A percentile compares a stretch with the other conserved stretches of the same genome.
Evolutionary conservation across 1,140 invertebrate species (phyloP).

Genomic region (Drosophila littoralis): DNA sequence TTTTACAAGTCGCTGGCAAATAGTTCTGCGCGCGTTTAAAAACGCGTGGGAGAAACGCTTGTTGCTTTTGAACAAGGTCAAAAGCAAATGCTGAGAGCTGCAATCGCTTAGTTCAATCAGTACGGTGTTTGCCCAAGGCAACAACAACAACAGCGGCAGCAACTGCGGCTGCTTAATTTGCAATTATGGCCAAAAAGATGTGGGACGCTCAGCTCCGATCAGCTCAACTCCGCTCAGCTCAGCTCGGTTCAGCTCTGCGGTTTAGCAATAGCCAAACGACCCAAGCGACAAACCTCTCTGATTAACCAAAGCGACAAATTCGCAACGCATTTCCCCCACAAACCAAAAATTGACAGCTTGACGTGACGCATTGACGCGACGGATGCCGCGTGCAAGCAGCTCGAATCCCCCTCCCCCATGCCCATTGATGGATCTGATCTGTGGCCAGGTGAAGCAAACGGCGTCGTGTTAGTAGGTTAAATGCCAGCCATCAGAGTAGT

Average conservation of each 20-base stretch:
- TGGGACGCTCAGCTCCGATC: conserved; percentile 17
- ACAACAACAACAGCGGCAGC: conserved; percentile 8
- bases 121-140: conserved; percentile 36
- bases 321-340: conserved; percentile 62
- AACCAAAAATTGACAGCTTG: conserved; percentile 34
- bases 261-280: conserved; percentile 1
- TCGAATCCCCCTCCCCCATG: not conserved
- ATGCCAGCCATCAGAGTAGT: conserved; percentile 22
- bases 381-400: conserved; percentile 16
- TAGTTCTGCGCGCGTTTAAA: conserved; percentile 34
- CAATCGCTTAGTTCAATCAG: conserved; percentile 34
- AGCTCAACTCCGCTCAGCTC: not conserved
- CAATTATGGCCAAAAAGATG: conserved; percentile 37
- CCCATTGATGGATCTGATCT: conserved; percentile 37
- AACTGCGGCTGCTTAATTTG: conserved; percentile 39
- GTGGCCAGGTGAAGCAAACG: conserved; percentile 45
- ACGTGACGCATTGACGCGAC: conserved; percentile 55
- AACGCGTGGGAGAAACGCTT: conserved; percentile 30
- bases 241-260: not conserved
- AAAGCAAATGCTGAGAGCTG: conserved; percentile 15
- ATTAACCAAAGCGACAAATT: conserved; percentile 42
- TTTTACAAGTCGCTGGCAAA: conserved; percentile 7
- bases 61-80: conserved; percentile 28
- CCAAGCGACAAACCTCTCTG: conserved; percentile 7
- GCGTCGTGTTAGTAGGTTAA: conserved; percentile 71